Percentiles rank a stretch among this genome's conserved stretches.
phyloP scores from a whole-genome alignment of 2,888 invertebrate species.

The Rhagonycha fulva region DNA sequence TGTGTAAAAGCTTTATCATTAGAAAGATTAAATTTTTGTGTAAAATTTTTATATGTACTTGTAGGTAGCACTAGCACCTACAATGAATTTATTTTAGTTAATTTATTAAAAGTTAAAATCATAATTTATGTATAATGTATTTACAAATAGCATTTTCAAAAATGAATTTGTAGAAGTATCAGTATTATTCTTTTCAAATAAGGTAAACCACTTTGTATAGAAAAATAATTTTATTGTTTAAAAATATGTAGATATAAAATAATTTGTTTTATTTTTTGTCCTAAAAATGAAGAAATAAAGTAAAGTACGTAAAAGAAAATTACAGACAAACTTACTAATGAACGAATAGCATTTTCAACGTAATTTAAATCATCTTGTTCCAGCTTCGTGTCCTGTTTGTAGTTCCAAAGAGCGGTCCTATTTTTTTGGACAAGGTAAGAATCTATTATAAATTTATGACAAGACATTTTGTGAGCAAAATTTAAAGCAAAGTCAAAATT shows the following conservation, averaged over 20 bases:
- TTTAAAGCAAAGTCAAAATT: conserved; percentile 61
- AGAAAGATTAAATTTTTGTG: conserved; percentile 19
- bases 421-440: conserved; percentile 65
- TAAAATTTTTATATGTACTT: conserved; percentile 7
- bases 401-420: conserved; percentile 63
- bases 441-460: conserved; percentile 69
- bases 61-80: conserved; percentile 9
- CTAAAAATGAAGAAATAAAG: conserved; percentile 35
- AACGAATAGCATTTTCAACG: conserved; percentile 68
- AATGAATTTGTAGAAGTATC: conserved; percentile 50
- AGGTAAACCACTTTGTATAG: conserved; percentile 24
- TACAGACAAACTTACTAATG: conserved; percentile 32
- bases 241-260: conserved; percentile 1
- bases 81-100: conserved; percentile 33
- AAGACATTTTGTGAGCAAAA: conserved; percentile 66
- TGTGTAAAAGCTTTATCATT: conserved; percentile 8
- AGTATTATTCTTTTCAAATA: conserved; percentile 51
- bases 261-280: conserved; percentile 37
- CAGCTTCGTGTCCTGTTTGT: conserved; percentile 64
- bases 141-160: conserved; percentile 28
- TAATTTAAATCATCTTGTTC: conserved; percentile 74
- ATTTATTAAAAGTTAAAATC: conserved; percentile 42
- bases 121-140: neutral
- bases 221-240: neutral
- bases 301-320: neutral